phyloP scores from a whole-genome alignment of 1,140 invertebrate species.

The Saccostrea cuccullata region DNA sequence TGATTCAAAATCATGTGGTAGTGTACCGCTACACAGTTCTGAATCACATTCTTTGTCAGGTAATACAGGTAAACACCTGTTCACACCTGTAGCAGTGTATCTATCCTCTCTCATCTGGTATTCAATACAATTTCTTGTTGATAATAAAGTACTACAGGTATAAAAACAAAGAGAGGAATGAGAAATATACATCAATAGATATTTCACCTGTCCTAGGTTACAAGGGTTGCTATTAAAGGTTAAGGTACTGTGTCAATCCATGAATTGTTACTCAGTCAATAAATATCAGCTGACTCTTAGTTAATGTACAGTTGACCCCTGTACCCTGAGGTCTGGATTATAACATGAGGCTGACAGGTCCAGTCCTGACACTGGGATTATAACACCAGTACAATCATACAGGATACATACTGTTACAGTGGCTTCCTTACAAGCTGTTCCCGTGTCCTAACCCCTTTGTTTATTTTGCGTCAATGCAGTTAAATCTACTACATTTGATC shows the following conservation, averaged over 20 bases:
- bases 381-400: not conserved
- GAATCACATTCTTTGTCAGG: constrained; percentile 3
- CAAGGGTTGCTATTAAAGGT: not conserved
- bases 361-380: not conserved
- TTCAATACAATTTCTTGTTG: not conserved
- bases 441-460: too few relatives aligned
- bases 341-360: not conserved
- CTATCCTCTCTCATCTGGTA: not conserved
- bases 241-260: not conserved
- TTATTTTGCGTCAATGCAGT: too few relatives aligned
- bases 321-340: too few relatives aligned
- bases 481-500: too few relatives aligned
- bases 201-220: not conserved
- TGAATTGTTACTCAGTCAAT: not conserved
- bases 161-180: not conserved
- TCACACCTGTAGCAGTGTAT: not conserved
- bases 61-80: not conserved
- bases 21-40: not conserved
- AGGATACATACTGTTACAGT: not conserved
- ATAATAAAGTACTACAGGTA: not conserved
- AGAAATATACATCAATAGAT: not conserved
- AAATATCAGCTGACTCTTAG: not conserved
- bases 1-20: constrained; percentile 15
- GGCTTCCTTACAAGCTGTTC: not conserved
- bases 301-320: too few relatives aligned